Percentiles rank a stretch among this genome's conserved stretches.
Conservation (phyloP, 2,888 invertebrate genomes). For the Osmoderma eremita region DNA sequence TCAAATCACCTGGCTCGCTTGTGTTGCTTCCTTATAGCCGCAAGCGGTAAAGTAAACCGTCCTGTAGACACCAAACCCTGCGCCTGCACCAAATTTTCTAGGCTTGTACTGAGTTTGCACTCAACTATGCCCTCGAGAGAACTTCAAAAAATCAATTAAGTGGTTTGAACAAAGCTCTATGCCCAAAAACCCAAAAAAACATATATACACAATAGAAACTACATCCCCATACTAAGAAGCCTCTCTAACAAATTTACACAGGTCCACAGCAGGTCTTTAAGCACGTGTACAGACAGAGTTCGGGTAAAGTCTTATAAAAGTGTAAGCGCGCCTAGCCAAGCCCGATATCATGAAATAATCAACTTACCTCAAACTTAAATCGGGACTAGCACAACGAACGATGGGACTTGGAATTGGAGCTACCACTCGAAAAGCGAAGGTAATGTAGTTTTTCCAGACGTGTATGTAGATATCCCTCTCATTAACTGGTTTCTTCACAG, state of each 20-base stretch:
- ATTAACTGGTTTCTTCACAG: slow-evolving; percentile 89
- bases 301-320: slow-evolving; percentile 7
- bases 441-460: slow-evolving; percentile 97
- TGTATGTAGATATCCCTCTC: slow-evolving; percentile 96
- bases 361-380: slow-evolving; percentile 85
- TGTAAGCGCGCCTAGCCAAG: slow-evolving; percentile 29
- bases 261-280: slow-evolving; percentile 28
- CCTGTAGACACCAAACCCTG: slow-evolving; percentile 70
- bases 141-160: slow-evolving; percentile 48
- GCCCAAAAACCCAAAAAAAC: slow-evolving; percentile 28
- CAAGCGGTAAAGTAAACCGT: slow-evolving; percentile 78
- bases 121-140: slow-evolving; percentile 54
- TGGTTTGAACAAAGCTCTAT: slow-evolving; percentile 34
- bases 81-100: slow-evolving; percentile 71
- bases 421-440: slow-evolving; percentile 95
- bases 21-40: slow-evolving; percentile 83
- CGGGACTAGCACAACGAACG: slow-evolving; percentile 92
- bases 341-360: slow-evolving; percentile 5
- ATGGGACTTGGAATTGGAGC: slow-evolving; percentile 90
- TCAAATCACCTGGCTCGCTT: slow-evolving; percentile 80
- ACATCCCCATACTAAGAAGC: slow-evolving; percentile 22
- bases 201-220: slow-evolving; percentile 18
- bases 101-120: slow-evolving; percentile 65
- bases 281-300: slow-evolving; percentile 22
- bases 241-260: slow-evolving; percentile 23